phyloP scores from a whole-genome alignment of 2,113 vertebrate species.

The Psittacula cyanocephala region DNA sequence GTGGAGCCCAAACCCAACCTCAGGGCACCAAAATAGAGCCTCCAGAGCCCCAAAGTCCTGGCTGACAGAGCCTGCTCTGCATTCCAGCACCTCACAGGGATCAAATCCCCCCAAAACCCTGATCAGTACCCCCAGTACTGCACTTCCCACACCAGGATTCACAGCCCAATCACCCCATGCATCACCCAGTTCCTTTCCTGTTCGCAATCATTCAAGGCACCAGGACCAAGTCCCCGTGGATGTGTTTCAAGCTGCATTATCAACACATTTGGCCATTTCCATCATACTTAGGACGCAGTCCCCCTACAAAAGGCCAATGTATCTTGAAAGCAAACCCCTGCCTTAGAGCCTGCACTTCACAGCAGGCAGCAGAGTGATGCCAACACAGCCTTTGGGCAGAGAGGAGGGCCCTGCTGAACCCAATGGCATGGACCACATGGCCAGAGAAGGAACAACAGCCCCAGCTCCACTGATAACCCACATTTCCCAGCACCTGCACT shows the following conservation, averaged over 20 bases:
- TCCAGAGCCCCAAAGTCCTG: not conserved
- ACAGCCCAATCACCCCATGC: not conserved
- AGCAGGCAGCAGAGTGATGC: not conserved
- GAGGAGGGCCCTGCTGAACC: not conserved
- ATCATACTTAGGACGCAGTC: not conserved
- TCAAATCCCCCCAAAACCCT: not conserved
- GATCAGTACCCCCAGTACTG: not conserved
- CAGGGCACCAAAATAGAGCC: accelerated
- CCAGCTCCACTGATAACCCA: not conserved
- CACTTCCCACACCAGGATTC: not conserved
- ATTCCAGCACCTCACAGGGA: not conserved
- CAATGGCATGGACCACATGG: accelerated
- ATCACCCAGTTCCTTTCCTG: not conserved
- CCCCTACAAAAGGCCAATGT: not conserved
- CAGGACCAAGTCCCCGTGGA: not conserved
- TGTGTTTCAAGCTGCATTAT: slow-evolving; percentile 6
- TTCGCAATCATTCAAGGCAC: not conserved
- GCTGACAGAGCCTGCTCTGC: not conserved
- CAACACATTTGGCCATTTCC: slow-evolving; percentile 43
- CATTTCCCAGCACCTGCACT: not conserved
- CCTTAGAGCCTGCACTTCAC: not conserved
- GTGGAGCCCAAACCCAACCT: not conserved
- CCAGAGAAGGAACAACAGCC: not conserved
- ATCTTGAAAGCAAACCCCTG: not conserved
- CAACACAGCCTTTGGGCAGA: not conserved